Conservation (phyloP, 2,113 vertebrate genomes). For the Ptilorrhoa leucosticta region DNA sequence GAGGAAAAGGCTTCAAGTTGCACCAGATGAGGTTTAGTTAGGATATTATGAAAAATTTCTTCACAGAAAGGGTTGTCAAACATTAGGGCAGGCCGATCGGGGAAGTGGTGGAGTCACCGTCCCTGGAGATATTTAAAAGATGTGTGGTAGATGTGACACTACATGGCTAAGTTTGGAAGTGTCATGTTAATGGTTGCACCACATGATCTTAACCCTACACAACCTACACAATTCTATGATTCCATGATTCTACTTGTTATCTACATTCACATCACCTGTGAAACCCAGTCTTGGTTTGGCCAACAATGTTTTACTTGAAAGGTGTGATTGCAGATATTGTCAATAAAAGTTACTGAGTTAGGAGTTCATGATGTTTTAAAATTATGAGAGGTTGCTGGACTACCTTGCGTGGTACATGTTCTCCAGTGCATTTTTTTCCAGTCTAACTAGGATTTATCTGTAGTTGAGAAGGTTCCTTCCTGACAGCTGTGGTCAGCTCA, state of each 20-base stretch:
- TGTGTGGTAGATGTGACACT: neutral
- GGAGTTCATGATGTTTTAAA: neutral
- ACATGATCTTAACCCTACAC: neutral
- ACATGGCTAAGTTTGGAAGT: neutral
- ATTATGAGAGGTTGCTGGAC: neutral
- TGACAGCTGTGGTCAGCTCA: neutral
- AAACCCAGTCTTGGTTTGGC: neutral
- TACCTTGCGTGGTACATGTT: neutral
- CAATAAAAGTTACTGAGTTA: neutral
- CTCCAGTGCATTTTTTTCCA: neutral
- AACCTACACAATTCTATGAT: neutral
- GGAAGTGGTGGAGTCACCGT: neutral
- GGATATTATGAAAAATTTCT: neutral
- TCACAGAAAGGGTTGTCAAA: neutral
- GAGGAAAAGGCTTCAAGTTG: neutral
- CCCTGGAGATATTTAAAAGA: neutral
- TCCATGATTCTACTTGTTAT: neutral
- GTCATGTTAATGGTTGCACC: neutral
- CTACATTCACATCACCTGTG: neutral
- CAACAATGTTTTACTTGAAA: neutral
- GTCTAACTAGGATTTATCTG: neutral
- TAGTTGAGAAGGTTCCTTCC: neutral
- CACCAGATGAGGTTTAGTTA: neutral
- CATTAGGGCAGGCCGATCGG: neutral
- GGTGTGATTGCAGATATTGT: neutral